phyloP scores from a whole-genome alignment of 2,888 invertebrate genomes.

The Macrosiphum euphorbiae region DNA sequence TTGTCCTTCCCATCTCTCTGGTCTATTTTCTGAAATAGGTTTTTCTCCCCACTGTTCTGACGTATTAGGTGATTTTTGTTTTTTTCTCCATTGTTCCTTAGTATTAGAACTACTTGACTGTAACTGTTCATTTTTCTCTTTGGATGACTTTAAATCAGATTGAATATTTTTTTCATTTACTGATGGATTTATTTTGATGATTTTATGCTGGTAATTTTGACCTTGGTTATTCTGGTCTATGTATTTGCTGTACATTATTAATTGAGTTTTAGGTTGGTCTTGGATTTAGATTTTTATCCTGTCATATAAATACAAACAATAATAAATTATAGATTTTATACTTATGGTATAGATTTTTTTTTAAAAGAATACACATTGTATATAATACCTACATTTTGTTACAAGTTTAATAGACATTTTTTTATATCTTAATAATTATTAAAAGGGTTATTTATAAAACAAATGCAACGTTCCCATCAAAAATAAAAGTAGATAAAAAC shows the following conservation, averaged over 20 bases:
- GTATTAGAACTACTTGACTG: not conserved
- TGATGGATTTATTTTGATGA: not conserved
- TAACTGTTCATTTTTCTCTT: not conserved
- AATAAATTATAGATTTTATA: too few relatives aligned
- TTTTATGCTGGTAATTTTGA: not conserved
- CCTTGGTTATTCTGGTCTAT: not conserved
- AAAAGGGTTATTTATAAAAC: too few relatives aligned
- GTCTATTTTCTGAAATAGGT: not conserved
- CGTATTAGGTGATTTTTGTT: too few relatives aligned
- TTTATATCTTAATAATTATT: too few relatives aligned
- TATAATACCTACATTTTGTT: too few relatives aligned
- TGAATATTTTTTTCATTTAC: not conserved
- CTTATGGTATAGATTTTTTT: too few relatives aligned
- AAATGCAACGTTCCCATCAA: too few relatives aligned
- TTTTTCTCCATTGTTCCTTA: not conserved
- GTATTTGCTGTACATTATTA: not conserved
- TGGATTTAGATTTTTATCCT: not conserved
- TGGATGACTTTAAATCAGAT: not conserved
- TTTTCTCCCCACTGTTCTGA: too few relatives aligned
- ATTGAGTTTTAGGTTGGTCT: not conserved
- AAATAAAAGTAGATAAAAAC: too few relatives aligned
- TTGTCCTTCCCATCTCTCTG: not conserved
- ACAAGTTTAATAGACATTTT: too few relatives aligned
- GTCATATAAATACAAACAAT: too few relatives aligned
- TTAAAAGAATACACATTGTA: too few relatives aligned